These are phyloP conservation scores for Diadophis punctatus DNA, from an alignment of 2,113 vertebrate species.

Conservation along the genomic window DNA sequence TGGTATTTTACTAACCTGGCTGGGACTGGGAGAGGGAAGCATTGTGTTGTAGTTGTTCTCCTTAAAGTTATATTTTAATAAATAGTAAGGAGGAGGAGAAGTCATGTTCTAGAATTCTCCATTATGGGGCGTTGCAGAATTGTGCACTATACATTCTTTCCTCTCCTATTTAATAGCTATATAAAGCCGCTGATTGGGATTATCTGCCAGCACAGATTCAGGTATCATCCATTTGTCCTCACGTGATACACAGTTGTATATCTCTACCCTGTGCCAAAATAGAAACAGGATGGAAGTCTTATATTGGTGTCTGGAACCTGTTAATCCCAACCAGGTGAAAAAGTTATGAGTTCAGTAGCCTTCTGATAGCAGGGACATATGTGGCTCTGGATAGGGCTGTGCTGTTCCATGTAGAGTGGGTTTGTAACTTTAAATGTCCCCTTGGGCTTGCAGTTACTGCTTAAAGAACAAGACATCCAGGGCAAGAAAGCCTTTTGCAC, in stretches of 20 bases:
- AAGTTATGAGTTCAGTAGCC: background rate
- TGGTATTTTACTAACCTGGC: background rate
- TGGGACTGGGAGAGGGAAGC: background rate
- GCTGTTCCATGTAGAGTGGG: background rate
- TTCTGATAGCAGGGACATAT: background rate
- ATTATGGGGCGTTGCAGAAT: background rate
- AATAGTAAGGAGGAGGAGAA: background rate
- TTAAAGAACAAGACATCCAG: background rate
- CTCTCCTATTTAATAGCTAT: background rate
- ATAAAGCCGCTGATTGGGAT: background rate
- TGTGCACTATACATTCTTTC: background rate
- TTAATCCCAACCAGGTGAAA: background rate
- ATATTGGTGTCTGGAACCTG: background rate
- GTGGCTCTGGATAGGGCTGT: background rate
- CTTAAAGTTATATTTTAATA: background rate
- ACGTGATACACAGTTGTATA: background rate
- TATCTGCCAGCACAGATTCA: background rate
- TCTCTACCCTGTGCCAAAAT: background rate
- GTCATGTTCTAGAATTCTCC: background rate
- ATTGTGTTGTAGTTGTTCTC: background rate
- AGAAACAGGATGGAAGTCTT: background rate
- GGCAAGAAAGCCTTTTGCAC: background rate
- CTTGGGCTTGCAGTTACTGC: too few species aligned
- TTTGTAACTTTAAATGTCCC: too few species aligned
- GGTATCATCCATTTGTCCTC: background rate